Evolutionary conservation across 2,797 vertebrate species (phyloP), one percentile per base, ranked within the genome.

Genomic region (Pseudochaenichthys georgianus): DNA sequence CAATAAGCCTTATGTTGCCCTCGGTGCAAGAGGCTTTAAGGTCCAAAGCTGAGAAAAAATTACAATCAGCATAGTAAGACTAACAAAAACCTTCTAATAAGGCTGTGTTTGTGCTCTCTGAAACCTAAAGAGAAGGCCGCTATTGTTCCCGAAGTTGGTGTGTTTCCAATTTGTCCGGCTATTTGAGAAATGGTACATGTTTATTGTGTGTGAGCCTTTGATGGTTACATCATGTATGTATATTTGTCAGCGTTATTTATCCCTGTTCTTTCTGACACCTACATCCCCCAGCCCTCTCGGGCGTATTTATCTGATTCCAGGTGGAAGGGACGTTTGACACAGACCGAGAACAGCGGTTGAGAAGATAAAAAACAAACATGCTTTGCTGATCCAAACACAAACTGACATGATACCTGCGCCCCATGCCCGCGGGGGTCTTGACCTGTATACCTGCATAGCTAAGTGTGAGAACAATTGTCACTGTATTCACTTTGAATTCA

Each of bases 31-130:
- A 59, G 17, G 47, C 19, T n/a, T 4, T 66, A 45, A 51, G 1
- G 5, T 21, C 41, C 46, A 63, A 8, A 61, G 38, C 13, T 62
- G 13, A 43, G 15, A 69, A 59, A 3, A 64, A 59, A 69, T 59
- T 45, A 34, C 0, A 15, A 28, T 68, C 12, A 23, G 3, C 13
- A 47, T 51, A 2, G 0, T 13, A 55, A 70, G 54, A 67, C 41
- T 7, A 69, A 50, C 3, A 53, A 65, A 38, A 13, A 15, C 2
- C 3, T 21, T 43, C 9, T 5, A 0, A 31, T 53, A 64, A 47
- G 64, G 55, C 50, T 68, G 17, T 3, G 23, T 51, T 57, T 42
- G 45, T 31, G 17, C 51, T 52, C 45, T 65, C 64, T 75, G 63
- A 1, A 64, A 45, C 10, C 34, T 45, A 15, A 64, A 59, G 2